Base-by-base conservation (phyloP, 2,888 invertebrate species). In the Lampropteryx suffumata region DNA sequence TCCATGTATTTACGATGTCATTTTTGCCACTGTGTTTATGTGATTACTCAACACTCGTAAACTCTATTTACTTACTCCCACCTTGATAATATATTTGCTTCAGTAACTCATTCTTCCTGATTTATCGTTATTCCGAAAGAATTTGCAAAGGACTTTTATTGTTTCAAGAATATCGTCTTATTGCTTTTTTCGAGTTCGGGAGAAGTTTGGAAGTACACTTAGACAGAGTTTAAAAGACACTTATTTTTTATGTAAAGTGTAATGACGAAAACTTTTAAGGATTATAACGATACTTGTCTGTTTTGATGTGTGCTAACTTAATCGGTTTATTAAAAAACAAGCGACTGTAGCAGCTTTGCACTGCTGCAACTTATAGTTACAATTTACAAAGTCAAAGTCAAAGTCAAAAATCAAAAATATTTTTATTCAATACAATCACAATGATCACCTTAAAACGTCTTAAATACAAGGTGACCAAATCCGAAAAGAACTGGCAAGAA, bases 21-120 rank as follows among this genome's bases (percentile, higher is more conserved):
- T 75, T 76, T 78, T 74, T 55, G 67, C 68, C 70, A 61, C 62
- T 65, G 69, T 79, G 75, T 77, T 76, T 78, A 79, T 77, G 71
- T 73, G 74, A 78, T 79, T 74, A 79, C 75, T 57, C 69, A 65
- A 59, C 67, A 66, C 66, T 66, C 74, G 64, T 74, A 76, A 74
- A 73, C 57, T 61, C 67, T 71, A 73, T 75, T 72, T 73, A 69
- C 60, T 61, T 36, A 45, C 44, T 41, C 21, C 40, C 27, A 47
- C 57, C 48, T 57, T 45, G 74, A 75, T 51, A 39, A 43, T 43
- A 46, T 37, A 47, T 43, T 33, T 43, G 42, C 39, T 46, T 35
- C 47, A 47, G 43, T 39, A 33, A 36, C 32, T 48, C 40, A 53
- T 40, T 47, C 34, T 10, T 39, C 28, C 39, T 41, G 53, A 53